Percentiles rank a stretch among this genome's conserved stretches.
phyloP scores from a whole-genome alignment of 1,140 invertebrate species.

The Conus ventricosus region DNA sequence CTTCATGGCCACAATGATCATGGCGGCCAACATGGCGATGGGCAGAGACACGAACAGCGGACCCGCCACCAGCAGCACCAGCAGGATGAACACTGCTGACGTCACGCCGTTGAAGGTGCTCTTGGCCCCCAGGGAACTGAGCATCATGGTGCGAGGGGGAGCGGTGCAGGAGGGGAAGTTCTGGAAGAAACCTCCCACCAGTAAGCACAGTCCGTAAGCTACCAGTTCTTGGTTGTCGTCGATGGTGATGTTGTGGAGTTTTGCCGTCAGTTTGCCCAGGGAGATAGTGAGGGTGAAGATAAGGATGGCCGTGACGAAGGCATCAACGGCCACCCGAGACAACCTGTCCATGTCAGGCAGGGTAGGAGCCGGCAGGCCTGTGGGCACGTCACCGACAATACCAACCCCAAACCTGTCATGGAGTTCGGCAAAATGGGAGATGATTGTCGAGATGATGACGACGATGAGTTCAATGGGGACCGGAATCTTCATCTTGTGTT shows the following conservation, averaged over 20 bases:
- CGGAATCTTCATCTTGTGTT: conserved; percentile 82
- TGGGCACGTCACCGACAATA: conserved; percentile 73
- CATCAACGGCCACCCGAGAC: conserved; percentile 20
- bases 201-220: conserved; percentile 75
- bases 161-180: conserved; percentile 82
- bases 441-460: conserved; percentile 36
- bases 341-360: conserved; percentile 33
- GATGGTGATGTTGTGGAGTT: conserved; percentile 69
- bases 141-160: conserved; percentile 85
- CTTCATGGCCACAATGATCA: conserved; percentile 70
- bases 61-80: conserved; percentile 75
- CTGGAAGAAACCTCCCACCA: conserved; percentile 75
- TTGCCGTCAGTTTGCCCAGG: conserved; percentile 69
- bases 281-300: conserved; percentile 42
- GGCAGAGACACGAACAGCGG: conserved; percentile 71
- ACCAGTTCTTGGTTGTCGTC: conserved; percentile 76
- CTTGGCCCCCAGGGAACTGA: conserved; percentile 53
- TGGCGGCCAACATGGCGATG: conserved; percentile 68
- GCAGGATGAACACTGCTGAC: conserved; percentile 72
- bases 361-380: conserved; percentile 50
- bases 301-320: conserved; percentile 38
- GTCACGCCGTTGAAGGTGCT: conserved; percentile 67
- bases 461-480: conserved; percentile 85
- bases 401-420: conserved; percentile 65
- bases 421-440: conserved; percentile 36